phyloP scores from a whole-genome alignment of 2,113 vertebrate species.

The Psettodes erumei region DNA sequence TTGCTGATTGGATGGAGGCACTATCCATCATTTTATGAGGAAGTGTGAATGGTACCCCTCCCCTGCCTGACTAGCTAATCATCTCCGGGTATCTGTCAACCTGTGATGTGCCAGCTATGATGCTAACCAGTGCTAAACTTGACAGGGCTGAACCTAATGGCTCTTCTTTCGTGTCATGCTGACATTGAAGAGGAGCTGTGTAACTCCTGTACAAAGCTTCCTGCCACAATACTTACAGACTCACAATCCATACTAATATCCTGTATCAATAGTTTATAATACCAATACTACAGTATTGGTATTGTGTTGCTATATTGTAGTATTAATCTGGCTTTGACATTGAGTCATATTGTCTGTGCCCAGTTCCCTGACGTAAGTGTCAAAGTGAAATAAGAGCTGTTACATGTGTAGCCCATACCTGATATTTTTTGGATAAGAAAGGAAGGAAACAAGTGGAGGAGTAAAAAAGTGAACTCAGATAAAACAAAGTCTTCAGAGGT shows the following conservation, averaged over 20 bases:
- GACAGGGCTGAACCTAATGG: too few relatives aligned
- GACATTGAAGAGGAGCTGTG: background rate
- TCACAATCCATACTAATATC: too few relatives aligned
- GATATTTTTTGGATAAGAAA: background rate
- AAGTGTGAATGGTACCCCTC: too few relatives aligned
- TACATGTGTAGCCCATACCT: background rate
- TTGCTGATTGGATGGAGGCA: too few relatives aligned
- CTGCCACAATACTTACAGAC: background rate
- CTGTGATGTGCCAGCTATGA: too few relatives aligned
- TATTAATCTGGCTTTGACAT: background rate
- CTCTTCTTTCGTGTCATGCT: too few relatives aligned
- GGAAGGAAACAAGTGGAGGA: background rate
- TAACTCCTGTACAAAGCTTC: background rate
- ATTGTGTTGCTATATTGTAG: background rate
- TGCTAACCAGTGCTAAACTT: too few relatives aligned
- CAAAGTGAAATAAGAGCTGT: background rate
- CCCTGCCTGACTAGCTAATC: too few relatives aligned
- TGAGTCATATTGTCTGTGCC: background rate
- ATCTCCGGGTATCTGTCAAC: too few relatives aligned
- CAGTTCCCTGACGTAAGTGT: background rate
- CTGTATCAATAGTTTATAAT: too few relatives aligned
- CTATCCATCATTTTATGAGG: too few relatives aligned
- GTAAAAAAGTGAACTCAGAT: constrained; percentile 36
- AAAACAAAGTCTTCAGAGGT: constrained; percentile 71
- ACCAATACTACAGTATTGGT: background rate